A percentile compares a stretch with the other conserved stretches of the same genome.
These are phyloP conservation scores for Bibio marci DNA, from an alignment of 2,888 invertebrate genomes.

Conservation along the genomic window DNA sequence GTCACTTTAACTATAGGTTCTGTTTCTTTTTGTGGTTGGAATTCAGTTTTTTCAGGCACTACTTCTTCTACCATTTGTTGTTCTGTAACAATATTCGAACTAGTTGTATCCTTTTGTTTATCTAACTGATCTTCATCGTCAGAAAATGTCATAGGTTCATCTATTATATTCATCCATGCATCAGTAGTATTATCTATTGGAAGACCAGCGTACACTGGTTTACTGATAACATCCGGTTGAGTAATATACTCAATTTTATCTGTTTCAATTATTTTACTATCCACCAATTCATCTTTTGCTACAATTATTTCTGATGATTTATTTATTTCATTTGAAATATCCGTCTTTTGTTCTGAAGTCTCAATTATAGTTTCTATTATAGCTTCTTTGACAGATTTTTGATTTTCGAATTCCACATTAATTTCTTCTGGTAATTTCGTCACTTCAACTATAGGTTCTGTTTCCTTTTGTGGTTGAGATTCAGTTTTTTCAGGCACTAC, in stretches of 20 bases:
- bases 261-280: no score
- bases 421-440: no score
- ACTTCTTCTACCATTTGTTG: not conserved
- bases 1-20: not conserved
- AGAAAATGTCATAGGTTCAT: conserved; percentile 17
- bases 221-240: conserved; percentile 4
- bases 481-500: no score
- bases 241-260: not conserved
- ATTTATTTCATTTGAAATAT: no score
- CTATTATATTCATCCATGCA: conserved; percentile 22
- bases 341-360: no score
- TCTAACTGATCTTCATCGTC: conserved; percentile 13
- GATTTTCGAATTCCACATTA: no score
- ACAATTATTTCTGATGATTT: no score
- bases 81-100: not conserved
- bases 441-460: no score
- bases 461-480: no score
- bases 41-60: not conserved
- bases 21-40: not conserved
- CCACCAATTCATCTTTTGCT: no score
- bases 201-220: conserved; percentile 17
- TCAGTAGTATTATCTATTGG: conserved; percentile 19
- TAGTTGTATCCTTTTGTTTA: not conserved
- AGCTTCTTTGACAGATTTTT: no score
- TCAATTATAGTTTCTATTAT: no score